phyloP scores from a whole-genome alignment of 2,797 vertebrate genomes.

The Macropodus opercularis region DNA sequence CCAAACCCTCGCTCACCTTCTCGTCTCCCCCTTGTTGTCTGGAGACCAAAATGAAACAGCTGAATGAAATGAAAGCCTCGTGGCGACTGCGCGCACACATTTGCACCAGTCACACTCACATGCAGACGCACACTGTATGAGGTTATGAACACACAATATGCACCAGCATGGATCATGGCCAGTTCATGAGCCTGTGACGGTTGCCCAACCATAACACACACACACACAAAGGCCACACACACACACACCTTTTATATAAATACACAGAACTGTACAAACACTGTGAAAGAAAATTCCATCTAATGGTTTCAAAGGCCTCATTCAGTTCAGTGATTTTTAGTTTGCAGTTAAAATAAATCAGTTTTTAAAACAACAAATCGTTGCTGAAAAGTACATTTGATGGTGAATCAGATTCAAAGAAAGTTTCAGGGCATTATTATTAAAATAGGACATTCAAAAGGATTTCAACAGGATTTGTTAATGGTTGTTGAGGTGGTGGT shows the following conservation, averaged over 20 bases:
- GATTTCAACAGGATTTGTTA: too few species aligned
- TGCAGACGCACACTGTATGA: slow-evolving; percentile 29
- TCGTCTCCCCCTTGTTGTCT: slow-evolving; percentile 20
- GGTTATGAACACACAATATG: slow-evolving; percentile 67
- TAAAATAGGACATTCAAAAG: too few species aligned
- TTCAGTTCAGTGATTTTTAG: slow-evolving; percentile 29
- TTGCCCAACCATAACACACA: slow-evolving; percentile 58
- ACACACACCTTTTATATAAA: slow-evolving; percentile 59
- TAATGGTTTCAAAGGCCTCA: slow-evolving; percentile 34
- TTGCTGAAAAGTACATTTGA: background rate
- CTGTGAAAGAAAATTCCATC: slow-evolving; percentile 35
- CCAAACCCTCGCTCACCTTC: slow-evolving; percentile 24
- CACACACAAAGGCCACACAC: slow-evolving; percentile 51
- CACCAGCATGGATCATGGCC: slow-evolving; percentile 70
- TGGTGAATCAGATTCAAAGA: background rate
- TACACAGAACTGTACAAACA: slow-evolving; percentile 63
- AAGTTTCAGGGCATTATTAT: background rate
- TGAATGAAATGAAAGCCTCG: slow-evolving; percentile 46
- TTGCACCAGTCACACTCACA: slow-evolving; percentile 34
- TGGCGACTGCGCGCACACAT: slow-evolving; percentile 31
- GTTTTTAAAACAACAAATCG: background rate
- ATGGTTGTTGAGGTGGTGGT: too few species aligned
- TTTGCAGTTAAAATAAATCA: slow-evolving; percentile 1
- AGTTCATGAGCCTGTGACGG: slow-evolving; percentile 67
- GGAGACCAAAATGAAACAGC: slow-evolving; percentile 20